A percentile compares a stretch with the other conserved stretches of the same genome.
Evolutionary conservation across 2,888 invertebrate species (phyloP).

Genomic region (Pogonocherus hispidulus): DNA sequence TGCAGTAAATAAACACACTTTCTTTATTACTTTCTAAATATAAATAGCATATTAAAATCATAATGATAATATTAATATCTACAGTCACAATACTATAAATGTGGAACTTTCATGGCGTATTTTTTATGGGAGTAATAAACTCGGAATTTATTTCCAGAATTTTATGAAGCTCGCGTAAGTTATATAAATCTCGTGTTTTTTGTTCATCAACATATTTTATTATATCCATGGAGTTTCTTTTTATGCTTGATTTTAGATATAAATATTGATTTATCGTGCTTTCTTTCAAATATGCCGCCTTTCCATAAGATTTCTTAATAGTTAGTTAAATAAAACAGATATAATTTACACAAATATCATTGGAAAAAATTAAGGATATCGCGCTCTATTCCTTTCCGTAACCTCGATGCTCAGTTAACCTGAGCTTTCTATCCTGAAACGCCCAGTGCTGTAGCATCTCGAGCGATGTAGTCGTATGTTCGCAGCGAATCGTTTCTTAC

Average conservation of each 20-base stretch:
- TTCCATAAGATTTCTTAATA: too few relatives aligned
- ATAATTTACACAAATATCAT: too few relatives aligned
- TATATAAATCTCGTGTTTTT: constrained; percentile 1
- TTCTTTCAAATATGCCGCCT: too few relatives aligned
- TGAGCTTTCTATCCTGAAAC: too few relatives aligned
- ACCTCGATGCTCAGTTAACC: too few relatives aligned
- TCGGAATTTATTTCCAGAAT: not conserved
- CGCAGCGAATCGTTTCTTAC: too few relatives aligned
- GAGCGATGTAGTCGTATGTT: too few relatives aligned
- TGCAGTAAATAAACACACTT: not conserved
- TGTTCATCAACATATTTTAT: not conserved
- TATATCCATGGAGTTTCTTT: not conserved
- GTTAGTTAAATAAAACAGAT: too few relatives aligned
- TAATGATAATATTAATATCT: not conserved
- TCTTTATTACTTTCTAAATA: not conserved
- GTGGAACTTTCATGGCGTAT: not conserved
- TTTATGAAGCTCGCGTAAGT: not conserved
- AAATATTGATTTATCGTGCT: not conserved
- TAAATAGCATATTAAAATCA: not conserved
- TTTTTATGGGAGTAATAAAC: not conserved
- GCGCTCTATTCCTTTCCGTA: too few relatives aligned
- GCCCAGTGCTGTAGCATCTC: too few relatives aligned
- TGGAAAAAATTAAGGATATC: too few relatives aligned
- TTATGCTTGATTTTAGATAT: not conserved
- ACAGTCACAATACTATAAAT: not conserved